Base-by-base conservation (phyloP, 2,797 vertebrate genomes). In the Syncerus caffer region DNA sequence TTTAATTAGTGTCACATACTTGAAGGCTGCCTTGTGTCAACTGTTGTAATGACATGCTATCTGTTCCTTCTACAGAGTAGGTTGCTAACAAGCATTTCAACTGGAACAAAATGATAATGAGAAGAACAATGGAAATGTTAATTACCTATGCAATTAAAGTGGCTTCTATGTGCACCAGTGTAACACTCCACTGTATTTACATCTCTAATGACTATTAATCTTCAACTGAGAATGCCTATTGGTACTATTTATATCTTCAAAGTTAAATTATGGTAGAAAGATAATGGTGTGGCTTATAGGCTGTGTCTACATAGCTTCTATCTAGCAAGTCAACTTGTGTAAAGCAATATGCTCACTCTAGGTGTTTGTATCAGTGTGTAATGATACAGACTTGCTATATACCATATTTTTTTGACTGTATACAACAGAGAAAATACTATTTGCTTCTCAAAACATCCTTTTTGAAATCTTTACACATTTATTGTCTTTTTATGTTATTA, bases 1-100 rank as follows among this genome's bases (percentile, higher is more conserved):
- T 96, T 98, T 99, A 99, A 99, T 99, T 99, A 99, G 97, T 93
- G 85, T 97, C 97, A 98, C 97, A 97, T 85, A 97, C 98, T 98
- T 98, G 97, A 95, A 96, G 97, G 53, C 87, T 97, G 98, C 86
- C 95, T 97, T 94, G 93, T 98, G 97, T 98, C 98, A 98, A 25
- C 45, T 95, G 90, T 82, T 98, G 88, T 31, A 98, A 98, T 96
- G 97, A 96, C 90, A 96, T 4, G 45, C 64, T 97, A 93, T 92
- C 98, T 95, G 12, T 45, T 96, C 0, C 8, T 91, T 96, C 76
- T 92, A 82, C 86, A 95, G 92, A 50, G 76, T n/a, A 45, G 47
- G 93, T 80, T 98, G 91, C 94, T 98, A 96, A 98, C 89, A 98
- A 98, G 94, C 91, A 96, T 79, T 98, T 96, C 98, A 62, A 97